Conservation (phyloP, 37 sponge, comb jelly and placozoan genomes). For the Hexactinellida sp. region DNA sequence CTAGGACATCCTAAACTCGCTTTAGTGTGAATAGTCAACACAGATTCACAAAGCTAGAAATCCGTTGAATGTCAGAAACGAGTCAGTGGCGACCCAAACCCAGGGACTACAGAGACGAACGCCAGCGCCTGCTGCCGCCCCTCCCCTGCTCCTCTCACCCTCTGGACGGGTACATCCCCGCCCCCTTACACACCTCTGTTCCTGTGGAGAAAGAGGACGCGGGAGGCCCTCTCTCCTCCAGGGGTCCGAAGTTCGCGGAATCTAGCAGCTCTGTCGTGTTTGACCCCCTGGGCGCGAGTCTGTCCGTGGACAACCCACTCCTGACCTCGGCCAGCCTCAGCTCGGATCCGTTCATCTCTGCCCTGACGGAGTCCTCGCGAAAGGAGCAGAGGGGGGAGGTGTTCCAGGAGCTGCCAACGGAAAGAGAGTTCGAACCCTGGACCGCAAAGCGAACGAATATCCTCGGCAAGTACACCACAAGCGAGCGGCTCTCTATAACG, state of each 20-base stretch:
- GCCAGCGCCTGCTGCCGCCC: background rate
- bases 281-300: background rate
- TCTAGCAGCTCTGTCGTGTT: background rate
- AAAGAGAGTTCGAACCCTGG: constrained; percentile 68
- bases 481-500: constrained; percentile 73
- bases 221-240: background rate
- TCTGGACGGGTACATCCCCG: background rate
- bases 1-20: background rate
- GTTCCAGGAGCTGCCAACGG: background rate
- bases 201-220: background rate
- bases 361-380: background rate
- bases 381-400: background rate
- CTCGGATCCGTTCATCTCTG: constrained; percentile 2
- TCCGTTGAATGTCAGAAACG: background rate
- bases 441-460: constrained; percentile 61
- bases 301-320: background rate
- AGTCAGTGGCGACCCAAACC: background rate
- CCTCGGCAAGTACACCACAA: constrained; percentile 72
- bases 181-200: background rate
- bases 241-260: background rate
- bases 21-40: background rate
- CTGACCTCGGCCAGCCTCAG: background rate
- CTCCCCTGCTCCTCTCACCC: constrained; percentile 1
- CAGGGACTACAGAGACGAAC: background rate
- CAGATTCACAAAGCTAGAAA: background rate